phyloP scores from a whole-genome alignment of 92 coral and sea anemone species.

The Scolanthus callimorphus region DNA sequence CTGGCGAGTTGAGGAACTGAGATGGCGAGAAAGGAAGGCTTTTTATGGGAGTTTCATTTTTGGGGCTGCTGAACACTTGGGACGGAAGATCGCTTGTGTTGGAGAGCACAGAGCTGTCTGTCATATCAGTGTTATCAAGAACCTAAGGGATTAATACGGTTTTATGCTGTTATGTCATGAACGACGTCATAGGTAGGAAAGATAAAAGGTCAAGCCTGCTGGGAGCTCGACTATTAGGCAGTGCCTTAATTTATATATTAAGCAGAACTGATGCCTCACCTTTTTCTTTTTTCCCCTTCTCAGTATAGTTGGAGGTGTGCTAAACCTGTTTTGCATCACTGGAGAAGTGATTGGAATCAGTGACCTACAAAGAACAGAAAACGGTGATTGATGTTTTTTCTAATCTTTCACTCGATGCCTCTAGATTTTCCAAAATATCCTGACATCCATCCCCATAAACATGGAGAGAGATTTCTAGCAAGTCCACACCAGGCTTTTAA shows the following conservation, averaged over 20 bases:
- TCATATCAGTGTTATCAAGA: conserved; percentile 11
- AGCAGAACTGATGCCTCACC: no score
- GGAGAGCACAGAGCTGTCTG: conserved; percentile 9
- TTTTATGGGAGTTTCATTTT: conserved; percentile 89
- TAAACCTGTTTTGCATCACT: conserved; percentile 80
- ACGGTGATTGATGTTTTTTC: no score
- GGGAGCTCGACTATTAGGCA: no score
- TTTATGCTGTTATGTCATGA: no score
- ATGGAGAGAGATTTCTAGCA: not conserved
- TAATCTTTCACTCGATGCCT: no score
- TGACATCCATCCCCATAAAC: not conserved
- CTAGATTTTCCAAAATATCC: no score
- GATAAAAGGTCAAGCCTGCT: no score
- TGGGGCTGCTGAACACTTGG: conserved; percentile 63
- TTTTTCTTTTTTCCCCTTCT: conserved; percentile 89
- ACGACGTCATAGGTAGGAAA: no score
- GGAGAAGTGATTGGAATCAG: conserved; percentile 97
- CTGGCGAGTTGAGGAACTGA: conserved; percentile 92
- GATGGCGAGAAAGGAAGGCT: conserved; percentile 96
- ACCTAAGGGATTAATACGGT: no score
- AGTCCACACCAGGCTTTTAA: no score
- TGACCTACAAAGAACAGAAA: conserved; percentile 43
- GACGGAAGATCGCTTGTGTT: conserved; percentile 22
- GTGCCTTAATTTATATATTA: no score
- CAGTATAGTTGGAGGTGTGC: conserved; percentile 95